Evolutionary conservation across 1,140 invertebrate species (phyloP).

Genomic region (Drosophila melanica): DNA sequence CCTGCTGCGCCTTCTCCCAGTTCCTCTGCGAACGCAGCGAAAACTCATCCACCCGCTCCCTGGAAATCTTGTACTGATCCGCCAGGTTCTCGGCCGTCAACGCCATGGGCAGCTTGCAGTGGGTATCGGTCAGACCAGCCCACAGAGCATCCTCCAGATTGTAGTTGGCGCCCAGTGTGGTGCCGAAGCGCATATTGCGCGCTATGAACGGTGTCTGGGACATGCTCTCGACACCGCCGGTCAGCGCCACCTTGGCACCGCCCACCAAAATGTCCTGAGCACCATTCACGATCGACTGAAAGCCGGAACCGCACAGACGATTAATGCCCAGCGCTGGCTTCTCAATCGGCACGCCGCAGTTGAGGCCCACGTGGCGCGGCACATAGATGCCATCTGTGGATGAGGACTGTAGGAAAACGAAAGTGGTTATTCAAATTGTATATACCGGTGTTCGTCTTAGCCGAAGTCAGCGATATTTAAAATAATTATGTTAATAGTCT

Average conservation of each 20-base stretch:
- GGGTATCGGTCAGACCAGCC: slow-evolving; percentile 94
- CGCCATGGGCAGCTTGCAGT: slow-evolving; percentile 97
- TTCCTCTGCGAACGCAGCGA: slow-evolving; percentile 92
- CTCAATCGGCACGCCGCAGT: slow-evolving; percentile 92
- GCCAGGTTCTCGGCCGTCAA: slow-evolving; percentile 99
- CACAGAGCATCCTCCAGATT: slow-evolving; percentile 96
- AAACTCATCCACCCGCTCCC: slow-evolving; percentile 95
- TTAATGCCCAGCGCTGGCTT: slow-evolving; percentile 93
- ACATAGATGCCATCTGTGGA: slow-evolving; percentile 94
- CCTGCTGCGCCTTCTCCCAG: slow-evolving; percentile 94
- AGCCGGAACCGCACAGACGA: slow-evolving; percentile 96
- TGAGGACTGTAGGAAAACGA: slow-evolving; percentile 39
- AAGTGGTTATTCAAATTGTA: background rate
- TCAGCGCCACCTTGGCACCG: slow-evolving; percentile 93
- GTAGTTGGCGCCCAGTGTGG: slow-evolving; percentile 90
- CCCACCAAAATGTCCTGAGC: slow-evolving; percentile 96
- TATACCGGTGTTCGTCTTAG: no score
- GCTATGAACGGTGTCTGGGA: slow-evolving; percentile 96
- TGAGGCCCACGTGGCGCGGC: slow-evolving; percentile 93
- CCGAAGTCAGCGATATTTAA: no score
- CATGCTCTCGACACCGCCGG: slow-evolving; percentile 98
- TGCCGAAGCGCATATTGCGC: slow-evolving; percentile 95
- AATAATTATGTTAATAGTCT: no score
- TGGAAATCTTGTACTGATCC: slow-evolving; percentile 93
- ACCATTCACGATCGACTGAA: slow-evolving; percentile 96